phyloP scores from a whole-genome alignment of 2,888 invertebrate genomes.

The Silvanus unidentatus region DNA sequence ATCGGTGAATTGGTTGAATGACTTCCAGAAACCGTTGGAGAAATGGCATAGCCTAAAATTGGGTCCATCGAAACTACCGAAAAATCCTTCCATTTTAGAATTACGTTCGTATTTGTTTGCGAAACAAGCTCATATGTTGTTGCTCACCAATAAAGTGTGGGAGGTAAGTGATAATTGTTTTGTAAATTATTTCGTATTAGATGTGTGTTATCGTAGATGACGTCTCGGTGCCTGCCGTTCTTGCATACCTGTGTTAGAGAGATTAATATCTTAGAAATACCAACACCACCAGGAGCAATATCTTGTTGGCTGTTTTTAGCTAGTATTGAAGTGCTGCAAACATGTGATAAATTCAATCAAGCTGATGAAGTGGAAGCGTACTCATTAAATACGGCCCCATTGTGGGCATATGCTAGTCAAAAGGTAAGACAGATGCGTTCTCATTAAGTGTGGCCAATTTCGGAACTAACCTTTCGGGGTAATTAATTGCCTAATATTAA shows the following conservation, averaged over 20 bases:
- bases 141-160: conserved; percentile 69
- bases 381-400: conserved; percentile 76
- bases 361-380: conserved; percentile 67
- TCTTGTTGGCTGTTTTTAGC: conserved; percentile 92
- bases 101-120: conserved; percentile 91
- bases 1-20: conserved; percentile 73
- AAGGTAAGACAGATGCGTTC: conserved; percentile 42
- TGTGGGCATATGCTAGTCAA: conserved; percentile 78
- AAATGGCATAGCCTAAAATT: conserved; percentile 79
- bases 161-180: no score
- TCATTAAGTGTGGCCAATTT: no score
- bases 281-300: conserved; percentile 73
- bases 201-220: conserved; percentile 54
- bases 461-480: no score
- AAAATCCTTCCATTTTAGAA: conserved; percentile 70
- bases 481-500: not conserved
- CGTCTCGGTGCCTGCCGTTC: conserved; percentile 81
- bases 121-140: conserved; percentile 82
- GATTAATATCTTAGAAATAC: conserved; percentile 72
- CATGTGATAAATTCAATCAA: conserved; percentile 66
- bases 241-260: conserved; percentile 87
- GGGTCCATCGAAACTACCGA: conserved; percentile 58
- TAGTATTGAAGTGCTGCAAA: conserved; percentile 75
- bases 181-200: conserved; percentile 31
- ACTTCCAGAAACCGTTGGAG: conserved; percentile 73